A percentile compares a stretch with the other conserved stretches of the same genome.
Conservation (phyloP, 92 coral and sea anemone genomes). For the Palythoa grandis region DNA sequence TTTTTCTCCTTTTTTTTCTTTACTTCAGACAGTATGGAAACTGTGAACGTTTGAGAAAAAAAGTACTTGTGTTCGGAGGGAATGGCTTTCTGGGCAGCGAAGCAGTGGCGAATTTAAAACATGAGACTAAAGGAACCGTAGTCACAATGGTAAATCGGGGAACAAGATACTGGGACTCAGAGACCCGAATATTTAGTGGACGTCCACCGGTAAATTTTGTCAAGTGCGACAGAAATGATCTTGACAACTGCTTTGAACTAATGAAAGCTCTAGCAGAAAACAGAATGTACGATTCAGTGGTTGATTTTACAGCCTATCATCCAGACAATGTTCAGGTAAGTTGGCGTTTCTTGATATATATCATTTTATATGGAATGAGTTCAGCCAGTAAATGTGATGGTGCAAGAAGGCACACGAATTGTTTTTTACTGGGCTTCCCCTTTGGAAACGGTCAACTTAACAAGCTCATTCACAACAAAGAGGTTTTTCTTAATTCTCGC, state of each 20-base stretch:
- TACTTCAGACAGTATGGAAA: background rate
- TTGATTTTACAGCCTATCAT: slow-evolving; percentile 29
- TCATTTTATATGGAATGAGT: background rate
- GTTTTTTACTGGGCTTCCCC: too few species aligned
- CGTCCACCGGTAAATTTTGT: slow-evolving; percentile 30
- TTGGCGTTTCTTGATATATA: background rate
- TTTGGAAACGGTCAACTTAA: too few species aligned
- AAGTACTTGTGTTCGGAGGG: slow-evolving; percentile 36
- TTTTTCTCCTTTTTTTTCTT: slow-evolving; percentile 12
- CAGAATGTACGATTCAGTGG: background rate
- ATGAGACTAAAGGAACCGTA: slow-evolving; percentile 21
- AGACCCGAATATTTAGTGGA: slow-evolving; percentile 16
- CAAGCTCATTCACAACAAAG: too few species aligned
- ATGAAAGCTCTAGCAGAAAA: background rate
- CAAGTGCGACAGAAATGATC: slow-evolving; percentile 25
- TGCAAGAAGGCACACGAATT: too few species aligned
- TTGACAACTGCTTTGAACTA: slow-evolving; percentile 5
- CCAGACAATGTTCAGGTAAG: slow-evolving; percentile 25
- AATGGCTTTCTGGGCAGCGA: slow-evolving; percentile 43
- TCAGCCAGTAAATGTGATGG: background rate
- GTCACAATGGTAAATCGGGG: slow-evolving; percentile 43
- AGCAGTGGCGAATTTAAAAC: slow-evolving; percentile 30
- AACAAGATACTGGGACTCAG: slow-evolving; percentile 43
- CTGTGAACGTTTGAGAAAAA: background rate
- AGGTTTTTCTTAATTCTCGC: too few species aligned